Conservation (phyloP, 2,113 vertebrate species). For the Saccopteryx bilineata region DNA sequence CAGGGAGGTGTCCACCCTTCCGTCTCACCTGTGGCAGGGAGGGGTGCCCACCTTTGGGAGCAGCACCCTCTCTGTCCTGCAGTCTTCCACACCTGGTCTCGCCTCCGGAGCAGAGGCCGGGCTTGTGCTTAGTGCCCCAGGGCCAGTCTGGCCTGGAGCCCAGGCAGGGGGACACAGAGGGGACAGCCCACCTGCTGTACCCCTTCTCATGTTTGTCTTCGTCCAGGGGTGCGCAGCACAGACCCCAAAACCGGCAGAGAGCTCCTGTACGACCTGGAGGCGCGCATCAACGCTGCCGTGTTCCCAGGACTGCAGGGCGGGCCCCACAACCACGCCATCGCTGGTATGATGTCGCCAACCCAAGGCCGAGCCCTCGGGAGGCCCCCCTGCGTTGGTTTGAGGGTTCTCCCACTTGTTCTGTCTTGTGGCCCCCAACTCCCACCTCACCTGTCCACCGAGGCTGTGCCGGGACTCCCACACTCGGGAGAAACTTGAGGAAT, state of each 20-base stretch:
- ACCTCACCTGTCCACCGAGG: background rate
- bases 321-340: slow-evolving; percentile 98
- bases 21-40: background rate
- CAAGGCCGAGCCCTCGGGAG: background rate
- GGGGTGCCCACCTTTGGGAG: background rate
- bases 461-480: background rate
- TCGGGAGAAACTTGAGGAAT: background rate
- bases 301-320: slow-evolving; percentile 98
- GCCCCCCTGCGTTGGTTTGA: background rate
- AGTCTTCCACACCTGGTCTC: background rate
- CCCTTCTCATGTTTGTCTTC: background rate
- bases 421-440: background rate
- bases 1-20: background rate
- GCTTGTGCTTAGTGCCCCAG: background rate
- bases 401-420: background rate
- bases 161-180: background rate
- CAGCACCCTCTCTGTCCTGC: background rate
- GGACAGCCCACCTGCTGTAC: background rate
- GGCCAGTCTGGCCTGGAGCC: background rate
- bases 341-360: slow-evolving; percentile 86
- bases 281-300: slow-evolving; percentile 96
- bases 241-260: slow-evolving; percentile 96
- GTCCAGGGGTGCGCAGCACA: slow-evolving; percentile 91
- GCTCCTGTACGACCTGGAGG: slow-evolving; percentile 94
- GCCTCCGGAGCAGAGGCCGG: background rate